phyloP scores from a whole-genome alignment of 2,113 vertebrate species.

The Saimiri boliviensis region DNA sequence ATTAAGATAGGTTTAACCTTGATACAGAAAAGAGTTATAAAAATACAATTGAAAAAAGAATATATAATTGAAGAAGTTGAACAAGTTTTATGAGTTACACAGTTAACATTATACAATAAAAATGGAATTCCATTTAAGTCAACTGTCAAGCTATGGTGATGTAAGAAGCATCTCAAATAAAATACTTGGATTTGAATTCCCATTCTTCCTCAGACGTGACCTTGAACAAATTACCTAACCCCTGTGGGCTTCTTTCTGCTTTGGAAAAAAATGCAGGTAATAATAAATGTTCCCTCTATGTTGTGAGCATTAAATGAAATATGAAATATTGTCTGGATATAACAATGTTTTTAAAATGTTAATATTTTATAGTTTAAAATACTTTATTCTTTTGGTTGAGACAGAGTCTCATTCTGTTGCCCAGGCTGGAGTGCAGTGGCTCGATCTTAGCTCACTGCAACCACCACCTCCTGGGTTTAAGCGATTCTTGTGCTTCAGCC shows the following conservation, averaged over 20 bases:
- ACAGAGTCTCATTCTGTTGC: too few relatives aligned
- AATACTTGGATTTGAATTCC: neutral
- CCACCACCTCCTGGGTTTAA: too few relatives aligned
- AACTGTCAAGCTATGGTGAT: neutral
- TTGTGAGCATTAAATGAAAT: neutral
- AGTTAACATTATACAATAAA: neutral
- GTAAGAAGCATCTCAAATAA: neutral
- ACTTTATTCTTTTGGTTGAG: too few relatives aligned
- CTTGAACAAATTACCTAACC: slow-evolving; percentile 4
- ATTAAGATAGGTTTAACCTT: neutral
- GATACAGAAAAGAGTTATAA: neutral
- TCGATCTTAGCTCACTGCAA: too few relatives aligned
- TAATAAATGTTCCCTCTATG: neutral
- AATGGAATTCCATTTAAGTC: neutral
- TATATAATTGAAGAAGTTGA: neutral
- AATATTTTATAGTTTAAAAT: neutral
- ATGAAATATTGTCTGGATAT: neutral
- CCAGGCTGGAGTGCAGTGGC: too few relatives aligned
- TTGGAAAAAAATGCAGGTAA: neutral
- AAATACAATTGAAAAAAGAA: neutral
- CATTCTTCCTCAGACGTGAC: neutral
- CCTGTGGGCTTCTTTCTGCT: neutral
- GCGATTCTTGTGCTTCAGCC: too few relatives aligned
- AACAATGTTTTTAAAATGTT: slow-evolving; percentile 3
- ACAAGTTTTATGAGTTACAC: neutral